Evolutionary conservation across 1,140 invertebrate species (phyloP).

Genomic region (Drosophila albomicans): DNA sequence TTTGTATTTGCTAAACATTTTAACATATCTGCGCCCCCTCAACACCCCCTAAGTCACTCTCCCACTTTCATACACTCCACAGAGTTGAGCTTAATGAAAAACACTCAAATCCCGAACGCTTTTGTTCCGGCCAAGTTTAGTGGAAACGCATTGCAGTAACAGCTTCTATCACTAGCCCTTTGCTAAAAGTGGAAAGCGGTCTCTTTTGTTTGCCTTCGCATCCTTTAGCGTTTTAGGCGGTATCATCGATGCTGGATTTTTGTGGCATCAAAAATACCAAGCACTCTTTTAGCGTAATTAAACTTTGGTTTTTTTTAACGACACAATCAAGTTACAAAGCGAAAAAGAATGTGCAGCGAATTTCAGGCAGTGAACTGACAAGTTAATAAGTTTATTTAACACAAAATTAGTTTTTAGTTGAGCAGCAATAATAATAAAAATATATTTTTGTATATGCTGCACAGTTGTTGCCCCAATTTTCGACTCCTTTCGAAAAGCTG

Average conservation of each 20-base stretch:
- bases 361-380: background rate
- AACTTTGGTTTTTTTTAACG: constrained; percentile 64
- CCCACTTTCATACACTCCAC: background rate
- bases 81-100: constrained; percentile 54
- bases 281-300: constrained; percentile 73
- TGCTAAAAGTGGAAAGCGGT: constrained; percentile 33
- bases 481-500: background rate
- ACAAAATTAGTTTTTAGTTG: background rate
- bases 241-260: constrained; percentile 21
- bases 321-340: background rate
- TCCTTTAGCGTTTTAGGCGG: constrained; percentile 45
- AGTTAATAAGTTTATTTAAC: no score
- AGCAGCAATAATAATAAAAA: no score
- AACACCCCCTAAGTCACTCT: background rate
- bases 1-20: constrained; percentile 80
- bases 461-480: no score
- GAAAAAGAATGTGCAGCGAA: background rate
- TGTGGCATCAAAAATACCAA: constrained; percentile 33
- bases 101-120: constrained; percentile 60
- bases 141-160: constrained; percentile 53
- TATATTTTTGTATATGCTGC: no score
- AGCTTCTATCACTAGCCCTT: background rate
- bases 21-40: constrained; percentile 35
- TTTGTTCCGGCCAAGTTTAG: constrained; percentile 76
- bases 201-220: constrained; percentile 44